These are phyloP conservation scores for Varanus komodoensis DNA, from an alignment of 2,113 vertebrate genomes.

Conservation along the genomic window DNA sequence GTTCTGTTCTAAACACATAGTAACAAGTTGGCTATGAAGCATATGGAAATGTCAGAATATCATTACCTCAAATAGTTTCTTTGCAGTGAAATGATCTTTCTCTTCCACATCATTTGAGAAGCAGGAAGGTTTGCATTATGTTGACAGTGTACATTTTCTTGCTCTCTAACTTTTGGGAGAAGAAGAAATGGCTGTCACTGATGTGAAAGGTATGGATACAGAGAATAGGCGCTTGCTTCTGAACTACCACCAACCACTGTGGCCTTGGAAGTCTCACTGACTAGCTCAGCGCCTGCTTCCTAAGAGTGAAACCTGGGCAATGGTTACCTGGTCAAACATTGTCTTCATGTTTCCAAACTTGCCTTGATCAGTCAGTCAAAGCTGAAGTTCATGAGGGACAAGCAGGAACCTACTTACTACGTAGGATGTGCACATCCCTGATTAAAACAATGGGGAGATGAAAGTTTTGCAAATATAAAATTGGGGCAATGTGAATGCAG, in stretches of 20 bases:
- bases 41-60: constrained; percentile 38
- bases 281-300: constrained; percentile 3
- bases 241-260: not conserved
- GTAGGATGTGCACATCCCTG: not conserved
- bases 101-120: constrained; percentile 25
- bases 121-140: constrained; percentile 10
- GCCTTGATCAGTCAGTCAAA: not conserved
- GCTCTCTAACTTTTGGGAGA: not conserved
- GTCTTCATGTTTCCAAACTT: not conserved
- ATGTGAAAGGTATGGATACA: not conserved
- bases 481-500: not conserved
- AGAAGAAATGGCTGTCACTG: constrained; percentile 7
- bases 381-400: not conserved
- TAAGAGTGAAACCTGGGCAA: not conserved
- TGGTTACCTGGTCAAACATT: not conserved
- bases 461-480: not conserved
- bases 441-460: not conserved
- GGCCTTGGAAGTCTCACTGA: not conserved
- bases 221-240: not conserved
- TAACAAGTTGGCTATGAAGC: not conserved
- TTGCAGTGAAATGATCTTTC: constrained; percentile 31
- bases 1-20: constrained; percentile 15
- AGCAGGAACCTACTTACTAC: not conserved
- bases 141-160: constrained; percentile 21
- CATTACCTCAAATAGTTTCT: not conserved